These are phyloP conservation scores for Casuarius casuarius DNA, from an alignment of 2,113 vertebrate genomes.

Conservation along the genomic window DNA sequence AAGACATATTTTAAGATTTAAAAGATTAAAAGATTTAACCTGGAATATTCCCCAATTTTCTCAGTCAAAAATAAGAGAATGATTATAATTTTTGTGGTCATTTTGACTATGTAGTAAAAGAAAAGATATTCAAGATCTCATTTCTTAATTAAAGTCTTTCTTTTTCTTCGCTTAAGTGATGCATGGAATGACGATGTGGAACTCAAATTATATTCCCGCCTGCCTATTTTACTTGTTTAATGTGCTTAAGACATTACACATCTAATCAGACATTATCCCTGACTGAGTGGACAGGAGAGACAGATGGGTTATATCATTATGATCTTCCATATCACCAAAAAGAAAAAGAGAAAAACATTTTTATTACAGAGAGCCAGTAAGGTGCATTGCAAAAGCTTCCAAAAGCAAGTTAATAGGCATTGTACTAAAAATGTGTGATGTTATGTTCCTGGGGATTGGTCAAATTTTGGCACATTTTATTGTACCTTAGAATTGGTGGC, in stretches of 20 bases:
- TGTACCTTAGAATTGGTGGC: background rate
- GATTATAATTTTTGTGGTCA: background rate
- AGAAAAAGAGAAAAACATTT: background rate
- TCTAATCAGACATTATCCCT: background rate
- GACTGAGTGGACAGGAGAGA: background rate
- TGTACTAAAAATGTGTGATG: background rate
- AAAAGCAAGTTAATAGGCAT: background rate
- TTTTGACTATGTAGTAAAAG: background rate
- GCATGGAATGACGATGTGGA: background rate
- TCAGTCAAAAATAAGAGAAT: background rate
- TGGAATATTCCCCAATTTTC: background rate
- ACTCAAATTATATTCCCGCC: background rate
- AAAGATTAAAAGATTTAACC: background rate
- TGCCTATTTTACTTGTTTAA: background rate
- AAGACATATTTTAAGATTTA: background rate
- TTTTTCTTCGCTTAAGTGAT: background rate
- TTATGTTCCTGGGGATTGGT: background rate
- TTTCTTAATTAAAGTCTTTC: background rate
- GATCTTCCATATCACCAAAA: background rate
- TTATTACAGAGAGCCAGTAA: background rate
- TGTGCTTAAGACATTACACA: background rate
- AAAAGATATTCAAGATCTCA: background rate
- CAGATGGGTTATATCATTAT: background rate
- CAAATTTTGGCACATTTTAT: background rate
- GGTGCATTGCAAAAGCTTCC: background rate